Percentiles rank a stretch among this genome's conserved stretches.
phyloP scores from a whole-genome alignment of 2,113 vertebrate species.

The Callospermophilus lateralis region DNA sequence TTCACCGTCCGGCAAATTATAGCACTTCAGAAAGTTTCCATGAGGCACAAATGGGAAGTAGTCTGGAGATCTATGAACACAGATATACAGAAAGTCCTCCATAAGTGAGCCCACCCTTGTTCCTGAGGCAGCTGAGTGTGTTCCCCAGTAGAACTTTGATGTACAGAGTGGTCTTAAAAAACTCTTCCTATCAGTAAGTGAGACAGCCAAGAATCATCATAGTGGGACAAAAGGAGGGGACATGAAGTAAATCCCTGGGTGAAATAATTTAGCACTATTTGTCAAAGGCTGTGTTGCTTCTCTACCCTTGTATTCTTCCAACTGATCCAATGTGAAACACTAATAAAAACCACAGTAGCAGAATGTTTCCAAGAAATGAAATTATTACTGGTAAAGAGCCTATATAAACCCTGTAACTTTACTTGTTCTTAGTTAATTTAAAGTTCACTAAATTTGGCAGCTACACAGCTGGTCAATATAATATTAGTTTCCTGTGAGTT shows the following conservation, averaged over 20 bases:
- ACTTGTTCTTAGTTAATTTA: no score
- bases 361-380: background rate
- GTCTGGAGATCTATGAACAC: background rate
- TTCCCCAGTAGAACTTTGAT: background rate
- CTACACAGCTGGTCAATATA: background rate
- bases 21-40: background rate
- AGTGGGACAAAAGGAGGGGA: no score
- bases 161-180: background rate
- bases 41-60: background rate
- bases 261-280: background rate
- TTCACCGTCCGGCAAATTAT: background rate
- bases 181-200: no score
- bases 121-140: background rate
- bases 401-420: no score
- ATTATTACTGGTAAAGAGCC: no score
- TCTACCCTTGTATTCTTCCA: background rate
- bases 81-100: background rate
- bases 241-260: no score
- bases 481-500: background rate
- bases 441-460: background rate
- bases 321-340: background rate
- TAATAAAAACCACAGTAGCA: background rate
- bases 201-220: no score
- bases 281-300: background rate
- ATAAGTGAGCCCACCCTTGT: background rate